Evolutionary conservation across 1,140 invertebrate genomes (phyloP).

Genomic region (Drosophila melanica): DNA sequence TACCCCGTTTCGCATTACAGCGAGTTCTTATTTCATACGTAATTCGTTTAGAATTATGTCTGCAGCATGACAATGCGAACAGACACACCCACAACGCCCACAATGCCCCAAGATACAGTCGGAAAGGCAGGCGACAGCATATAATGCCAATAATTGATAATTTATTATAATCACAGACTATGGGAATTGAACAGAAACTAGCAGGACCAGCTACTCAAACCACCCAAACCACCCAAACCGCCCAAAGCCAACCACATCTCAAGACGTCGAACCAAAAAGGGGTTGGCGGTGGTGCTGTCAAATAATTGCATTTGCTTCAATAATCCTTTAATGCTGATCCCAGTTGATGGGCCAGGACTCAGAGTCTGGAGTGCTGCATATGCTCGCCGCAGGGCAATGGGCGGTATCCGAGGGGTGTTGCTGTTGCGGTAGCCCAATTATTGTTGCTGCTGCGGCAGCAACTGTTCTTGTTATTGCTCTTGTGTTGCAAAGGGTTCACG

Average conservation of each 20-base stretch:
- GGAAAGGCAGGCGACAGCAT: constrained; percentile 36
- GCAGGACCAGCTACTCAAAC: constrained; percentile 12
- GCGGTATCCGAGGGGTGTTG: constrained; percentile 55
- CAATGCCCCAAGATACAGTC: constrained; percentile 8
- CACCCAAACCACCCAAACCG: background rate
- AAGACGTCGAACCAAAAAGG: constrained; percentile 36
- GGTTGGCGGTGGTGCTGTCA: constrained; percentile 61
- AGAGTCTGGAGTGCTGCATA: constrained; percentile 35
- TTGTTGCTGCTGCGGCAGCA: constrained; percentile 54
- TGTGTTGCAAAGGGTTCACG: constrained; percentile 63
- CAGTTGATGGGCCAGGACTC: constrained; percentile 65
- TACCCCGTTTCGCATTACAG: constrained; percentile 34
- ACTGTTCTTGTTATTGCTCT: background rate
- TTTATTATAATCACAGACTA: constrained; percentile 77
- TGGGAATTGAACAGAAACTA: constrained; percentile 20
- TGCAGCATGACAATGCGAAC: constrained; percentile 32
- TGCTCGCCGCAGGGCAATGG: constrained; percentile 49
- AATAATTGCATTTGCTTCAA: constrained; percentile 83
- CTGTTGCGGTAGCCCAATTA: constrained; percentile 78
- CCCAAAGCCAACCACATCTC: background rate
- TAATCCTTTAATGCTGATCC: constrained; percentile 84
- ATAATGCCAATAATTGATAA: constrained; percentile 81
- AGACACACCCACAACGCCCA: constrained; percentile 37
- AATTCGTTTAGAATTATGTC: constrained; percentile 52
- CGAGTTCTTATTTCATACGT: constrained; percentile 24